phyloP scores from a whole-genome alignment of 2,113 vertebrate species.

The Naja naja region DNA sequence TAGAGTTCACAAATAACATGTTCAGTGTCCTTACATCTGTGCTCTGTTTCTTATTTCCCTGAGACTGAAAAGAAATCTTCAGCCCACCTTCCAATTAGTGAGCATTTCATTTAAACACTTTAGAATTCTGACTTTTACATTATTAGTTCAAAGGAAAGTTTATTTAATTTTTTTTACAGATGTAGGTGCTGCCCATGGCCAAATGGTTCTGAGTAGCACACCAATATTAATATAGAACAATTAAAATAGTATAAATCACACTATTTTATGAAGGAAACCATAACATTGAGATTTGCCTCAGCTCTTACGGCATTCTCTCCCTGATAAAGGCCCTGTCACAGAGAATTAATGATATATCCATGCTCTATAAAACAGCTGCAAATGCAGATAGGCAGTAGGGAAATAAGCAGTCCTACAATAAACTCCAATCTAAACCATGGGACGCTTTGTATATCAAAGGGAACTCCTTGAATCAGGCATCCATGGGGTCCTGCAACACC shows the following conservation, averaged over 20 bases:
- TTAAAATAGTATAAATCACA: not conserved
- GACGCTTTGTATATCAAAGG: not conserved
- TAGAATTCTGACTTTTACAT: not conserved
- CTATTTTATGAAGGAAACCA: not conserved
- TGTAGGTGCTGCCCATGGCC: not conserved
- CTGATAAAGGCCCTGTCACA: not conserved
- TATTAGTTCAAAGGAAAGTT: not conserved
- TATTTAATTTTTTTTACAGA: not conserved
- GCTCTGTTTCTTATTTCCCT: not conserved
- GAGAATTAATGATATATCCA: not conserved
- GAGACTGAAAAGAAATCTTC: not conserved
- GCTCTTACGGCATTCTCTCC: not conserved
- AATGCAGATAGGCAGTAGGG: not conserved
- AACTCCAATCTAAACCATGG: not conserved
- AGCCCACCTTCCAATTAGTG: not conserved
- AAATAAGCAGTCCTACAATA: not conserved
- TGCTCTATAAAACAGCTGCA: not conserved
- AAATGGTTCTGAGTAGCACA: not conserved
- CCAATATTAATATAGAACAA: not conserved
- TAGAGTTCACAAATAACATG: constrained; percentile 36
- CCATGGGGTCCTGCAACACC: not conserved
- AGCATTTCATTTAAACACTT: not conserved
- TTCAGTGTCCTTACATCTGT: constrained; percentile 12
- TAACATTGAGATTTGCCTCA: not conserved
- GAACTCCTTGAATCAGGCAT: not conserved